Conservation (phyloP, 2,888 invertebrate genomes). For the Diaprepes abbreviatus region DNA sequence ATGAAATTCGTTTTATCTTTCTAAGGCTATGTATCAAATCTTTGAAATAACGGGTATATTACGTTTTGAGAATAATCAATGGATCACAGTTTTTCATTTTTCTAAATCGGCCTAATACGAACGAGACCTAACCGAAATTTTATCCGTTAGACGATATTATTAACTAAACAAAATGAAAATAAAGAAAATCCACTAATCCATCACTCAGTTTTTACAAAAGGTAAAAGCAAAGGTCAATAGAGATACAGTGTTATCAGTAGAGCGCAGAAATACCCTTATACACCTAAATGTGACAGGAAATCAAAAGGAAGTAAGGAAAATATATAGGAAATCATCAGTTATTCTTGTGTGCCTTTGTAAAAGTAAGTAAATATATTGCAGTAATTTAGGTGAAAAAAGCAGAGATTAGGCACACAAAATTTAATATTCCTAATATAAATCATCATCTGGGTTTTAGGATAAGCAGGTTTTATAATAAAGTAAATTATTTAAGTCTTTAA, state of each 20-base stretch:
- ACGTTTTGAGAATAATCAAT: too few species aligned
- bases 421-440: too few species aligned
- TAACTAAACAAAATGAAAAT: background rate
- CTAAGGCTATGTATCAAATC: too few species aligned
- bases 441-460: too few species aligned
- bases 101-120: too few species aligned
- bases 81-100: too few species aligned
- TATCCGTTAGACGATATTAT: too few species aligned
- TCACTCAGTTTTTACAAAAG: background rate
- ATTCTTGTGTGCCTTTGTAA: background rate
- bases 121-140: too few species aligned
- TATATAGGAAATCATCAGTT: slow-evolving; percentile 9
- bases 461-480: too few species aligned
- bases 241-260: slow-evolving; percentile 10
- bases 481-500: too few species aligned
- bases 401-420: background rate
- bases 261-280: background rate
- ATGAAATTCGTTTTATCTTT: too few species aligned
- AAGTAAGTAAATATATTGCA: background rate
- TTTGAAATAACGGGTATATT: too few species aligned
- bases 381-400: background rate
- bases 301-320: background rate
- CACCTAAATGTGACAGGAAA: slow-evolving; percentile 4
- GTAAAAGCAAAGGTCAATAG: background rate
- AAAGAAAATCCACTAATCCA: background rate